A percentile compares a stretch with the other conserved stretches of the same genome.
These are phyloP conservation scores for Crepidodera aurea DNA, from an alignment of 2,888 invertebrate species.

Conservation along the genomic window DNA sequence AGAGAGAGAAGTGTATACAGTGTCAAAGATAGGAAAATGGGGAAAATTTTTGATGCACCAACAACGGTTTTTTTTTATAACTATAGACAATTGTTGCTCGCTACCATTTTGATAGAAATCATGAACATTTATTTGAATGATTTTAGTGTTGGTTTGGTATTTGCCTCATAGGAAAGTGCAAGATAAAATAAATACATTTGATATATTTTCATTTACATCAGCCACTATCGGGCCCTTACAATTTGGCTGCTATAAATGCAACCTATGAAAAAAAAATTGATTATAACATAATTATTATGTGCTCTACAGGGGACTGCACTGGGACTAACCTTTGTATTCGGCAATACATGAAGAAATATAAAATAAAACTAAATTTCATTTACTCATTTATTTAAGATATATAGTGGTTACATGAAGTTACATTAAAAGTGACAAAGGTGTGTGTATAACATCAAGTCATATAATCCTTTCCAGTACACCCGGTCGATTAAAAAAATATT, in stretches of 20 bases:
- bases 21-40: constrained; percentile 22
- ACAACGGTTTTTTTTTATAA: too few species aligned
- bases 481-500: background rate
- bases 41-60: background rate
- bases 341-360: constrained; percentile 22
- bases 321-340: constrained; percentile 1
- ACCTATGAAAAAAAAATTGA: constrained; percentile 29
- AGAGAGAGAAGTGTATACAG: constrained; percentile 45
- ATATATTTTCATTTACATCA: constrained; percentile 50
- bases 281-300: constrained; percentile 49
- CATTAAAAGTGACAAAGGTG: background rate
- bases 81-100: too few species aligned
- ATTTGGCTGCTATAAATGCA: constrained; percentile 54
- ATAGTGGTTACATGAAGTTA: constrained; percentile 3
- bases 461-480: background rate
- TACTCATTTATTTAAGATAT: constrained; percentile 7
- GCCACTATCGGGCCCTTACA: constrained; percentile 56
- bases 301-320: constrained; percentile 14
- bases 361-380: constrained; percentile 12
- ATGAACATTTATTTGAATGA: too few species aligned
- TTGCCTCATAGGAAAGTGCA: background rate
- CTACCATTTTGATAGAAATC: too few species aligned
- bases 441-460: constrained; percentile 1
- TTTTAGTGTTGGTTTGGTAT: background rate
- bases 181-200: background rate